A percentile compares a stretch with the other conserved stretches of the same genome.
Conservation (phyloP, 2,888 invertebrate species). For the Tetropium fuscum region DNA sequence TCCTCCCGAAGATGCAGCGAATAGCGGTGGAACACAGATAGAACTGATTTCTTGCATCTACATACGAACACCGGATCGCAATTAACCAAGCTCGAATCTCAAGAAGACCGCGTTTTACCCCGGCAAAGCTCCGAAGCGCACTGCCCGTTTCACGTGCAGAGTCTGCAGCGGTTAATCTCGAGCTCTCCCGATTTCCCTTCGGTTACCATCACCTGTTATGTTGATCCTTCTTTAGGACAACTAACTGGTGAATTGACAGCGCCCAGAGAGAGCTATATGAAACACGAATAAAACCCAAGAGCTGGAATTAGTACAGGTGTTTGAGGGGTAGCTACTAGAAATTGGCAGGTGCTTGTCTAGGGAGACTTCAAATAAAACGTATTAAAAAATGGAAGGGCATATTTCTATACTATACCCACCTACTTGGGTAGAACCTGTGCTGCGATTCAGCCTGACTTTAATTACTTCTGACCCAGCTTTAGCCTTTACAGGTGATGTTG, state of each 20-base stretch:
- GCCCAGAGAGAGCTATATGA: constrained; percentile 31
- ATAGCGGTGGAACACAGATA: constrained; percentile 4
- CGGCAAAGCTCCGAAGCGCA: constrained; percentile 50
- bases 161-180: constrained; percentile 54
- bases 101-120: constrained; percentile 30
- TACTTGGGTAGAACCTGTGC: too few species aligned
- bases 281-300: constrained; percentile 26
- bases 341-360: background rate
- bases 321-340: constrained; percentile 6
- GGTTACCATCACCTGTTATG: constrained; percentile 56
- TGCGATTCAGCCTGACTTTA: too few species aligned
- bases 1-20: background rate
- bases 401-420: too few species aligned
- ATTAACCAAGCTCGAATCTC: constrained; percentile 15
- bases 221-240: constrained; percentile 44
- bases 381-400: background rate
- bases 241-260: constrained; percentile 39
- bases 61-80: constrained; percentile 8
- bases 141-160: constrained; percentile 56
- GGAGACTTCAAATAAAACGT: background rate
- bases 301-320: constrained; percentile 35
- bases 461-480: too few species aligned
- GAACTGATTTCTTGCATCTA: constrained; percentile 2
- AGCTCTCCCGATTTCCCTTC: constrained; percentile 46
- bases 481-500: too few species aligned